Conservation (phyloP, 2,888 invertebrate genomes). For the Rotaria macrura region DNA sequence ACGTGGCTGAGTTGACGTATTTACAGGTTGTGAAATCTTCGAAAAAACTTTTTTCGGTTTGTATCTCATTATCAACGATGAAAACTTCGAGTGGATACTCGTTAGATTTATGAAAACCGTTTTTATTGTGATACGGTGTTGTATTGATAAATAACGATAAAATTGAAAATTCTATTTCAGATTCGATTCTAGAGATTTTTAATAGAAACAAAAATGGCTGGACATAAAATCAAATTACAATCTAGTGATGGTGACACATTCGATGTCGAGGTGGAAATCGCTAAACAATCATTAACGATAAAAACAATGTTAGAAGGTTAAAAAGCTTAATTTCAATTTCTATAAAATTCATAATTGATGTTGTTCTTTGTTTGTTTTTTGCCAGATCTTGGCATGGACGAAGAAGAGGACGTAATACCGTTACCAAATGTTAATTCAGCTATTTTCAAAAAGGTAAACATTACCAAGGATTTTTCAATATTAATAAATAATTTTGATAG, state of each 20-base stretch:
- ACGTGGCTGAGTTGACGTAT: neutral
- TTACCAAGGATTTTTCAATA: neutral
- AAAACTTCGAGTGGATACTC: too few species aligned
- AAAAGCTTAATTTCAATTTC: neutral
- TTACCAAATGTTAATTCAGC: constrained; percentile 92
- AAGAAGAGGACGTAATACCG: constrained; percentile 65
- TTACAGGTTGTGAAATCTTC: too few species aligned
- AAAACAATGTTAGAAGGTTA: constrained; percentile 80
- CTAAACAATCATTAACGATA: constrained; percentile 91
- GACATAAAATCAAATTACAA: constrained; percentile 63
- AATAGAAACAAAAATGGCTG: neutral
- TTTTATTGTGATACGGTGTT: too few species aligned
- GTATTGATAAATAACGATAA: too few species aligned
- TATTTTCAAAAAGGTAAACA: constrained; percentile 71
- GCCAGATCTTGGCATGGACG: constrained; percentile 53
- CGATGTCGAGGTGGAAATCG: constrained; percentile 88
- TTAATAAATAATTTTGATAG: neutral
- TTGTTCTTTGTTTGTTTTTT: too few species aligned
- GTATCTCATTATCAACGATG: too few species aligned
- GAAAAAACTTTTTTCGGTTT: too few species aligned
- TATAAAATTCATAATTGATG: neutral
- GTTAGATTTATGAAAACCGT: too few species aligned
- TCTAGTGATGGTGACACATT: constrained; percentile 89
- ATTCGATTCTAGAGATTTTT: too few species aligned
- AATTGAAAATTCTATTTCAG: too few species aligned